Evolutionary conservation across 1,140 invertebrate genomes (phyloP), one percentile per base, ranked within the genome.

Genomic region (Vanessa tameamea): DNA sequence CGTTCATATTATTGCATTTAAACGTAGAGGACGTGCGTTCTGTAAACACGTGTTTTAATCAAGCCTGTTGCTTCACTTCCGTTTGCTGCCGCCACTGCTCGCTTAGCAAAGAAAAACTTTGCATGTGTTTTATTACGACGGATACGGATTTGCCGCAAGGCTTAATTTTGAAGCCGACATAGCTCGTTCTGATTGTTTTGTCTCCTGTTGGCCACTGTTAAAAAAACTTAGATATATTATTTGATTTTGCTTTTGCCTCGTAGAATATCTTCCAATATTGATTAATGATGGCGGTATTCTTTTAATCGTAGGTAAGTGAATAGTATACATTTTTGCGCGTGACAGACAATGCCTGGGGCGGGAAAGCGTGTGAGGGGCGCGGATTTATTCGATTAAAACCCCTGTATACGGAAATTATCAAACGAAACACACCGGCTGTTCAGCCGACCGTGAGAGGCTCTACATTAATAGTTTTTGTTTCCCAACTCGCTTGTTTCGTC

Each of bases 1-100:
- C 43, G 53, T 73, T 74, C 65, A 80, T 84, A 83, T 88, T 89
- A 90, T 89, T 89, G 87, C 89, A 82, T 90, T 86, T 87, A 83
- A 86, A 83, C 85, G 76, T 76, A 76, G 82, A 82, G 83, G 84
- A 78, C 82, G 88, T 90, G 90, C 90, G 89, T 90, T 84, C 80
- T 89, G 89, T 91, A 91, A 91, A 92, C 89, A 92, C 89, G 82
- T 92, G 88, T 91, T 92, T 92, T 92, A 92, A 92, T 92, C 89
- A 91, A 91, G 88, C 90, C 91, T 91, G 91, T 92, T 92, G 91
- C 89, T 92, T 87, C 85, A 79, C 85, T 86, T 91, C 88, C 89
- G 88, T 82, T 87, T 81, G 84, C 86, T 85, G 87, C 83, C 86
- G 87, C 84, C 81, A 82, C 79, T 88, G 85, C 79, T 75, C 82